These are phyloP conservation scores for Pycnomerus fuliginosus DNA, from an alignment of 2,888 invertebrate species.

Conservation along the genomic window DNA sequence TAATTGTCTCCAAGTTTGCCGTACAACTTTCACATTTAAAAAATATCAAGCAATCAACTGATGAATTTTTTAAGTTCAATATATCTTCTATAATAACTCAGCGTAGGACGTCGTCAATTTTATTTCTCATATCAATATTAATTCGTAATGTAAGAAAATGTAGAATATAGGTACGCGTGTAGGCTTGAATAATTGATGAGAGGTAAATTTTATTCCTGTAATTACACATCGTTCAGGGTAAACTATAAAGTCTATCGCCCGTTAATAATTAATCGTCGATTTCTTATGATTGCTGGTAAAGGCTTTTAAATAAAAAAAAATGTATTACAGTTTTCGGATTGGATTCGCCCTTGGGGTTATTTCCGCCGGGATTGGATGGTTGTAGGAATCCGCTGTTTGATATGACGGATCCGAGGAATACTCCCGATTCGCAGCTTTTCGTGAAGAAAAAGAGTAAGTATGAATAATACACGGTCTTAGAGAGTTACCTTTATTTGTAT, in stretches of 20 bases:
- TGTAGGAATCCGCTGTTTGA: conserved; percentile 74
- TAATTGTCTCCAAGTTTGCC: too few species aligned
- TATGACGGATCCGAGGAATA: conserved; percentile 68
- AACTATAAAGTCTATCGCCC: not conserved
- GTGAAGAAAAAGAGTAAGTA: conserved; percentile 79
- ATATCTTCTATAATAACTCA: too few species aligned
- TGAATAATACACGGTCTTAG: not conserved
- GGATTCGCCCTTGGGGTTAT: conserved; percentile 72
- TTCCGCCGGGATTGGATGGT: conserved; percentile 75
- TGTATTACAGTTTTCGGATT: conserved; percentile 68
- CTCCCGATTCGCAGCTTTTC: conserved; percentile 65
- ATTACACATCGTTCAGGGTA: too few species aligned
- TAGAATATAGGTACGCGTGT: too few species aligned
- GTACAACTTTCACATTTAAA: too few species aligned
- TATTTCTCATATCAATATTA: too few species aligned
- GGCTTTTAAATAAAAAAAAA: not conserved
- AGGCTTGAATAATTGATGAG: too few species aligned
- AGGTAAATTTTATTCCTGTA: too few species aligned
- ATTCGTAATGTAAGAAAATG: too few species aligned
- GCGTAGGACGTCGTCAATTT: too few species aligned
- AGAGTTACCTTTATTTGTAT: not conserved
- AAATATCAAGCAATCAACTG: too few species aligned
- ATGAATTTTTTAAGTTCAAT: too few species aligned
- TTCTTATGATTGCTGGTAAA: not conserved
- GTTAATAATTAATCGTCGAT: conserved; percentile 1